Conservation (phyloP, 2,797 vertebrate genomes). For the Sciurus vulgaris region DNA sequence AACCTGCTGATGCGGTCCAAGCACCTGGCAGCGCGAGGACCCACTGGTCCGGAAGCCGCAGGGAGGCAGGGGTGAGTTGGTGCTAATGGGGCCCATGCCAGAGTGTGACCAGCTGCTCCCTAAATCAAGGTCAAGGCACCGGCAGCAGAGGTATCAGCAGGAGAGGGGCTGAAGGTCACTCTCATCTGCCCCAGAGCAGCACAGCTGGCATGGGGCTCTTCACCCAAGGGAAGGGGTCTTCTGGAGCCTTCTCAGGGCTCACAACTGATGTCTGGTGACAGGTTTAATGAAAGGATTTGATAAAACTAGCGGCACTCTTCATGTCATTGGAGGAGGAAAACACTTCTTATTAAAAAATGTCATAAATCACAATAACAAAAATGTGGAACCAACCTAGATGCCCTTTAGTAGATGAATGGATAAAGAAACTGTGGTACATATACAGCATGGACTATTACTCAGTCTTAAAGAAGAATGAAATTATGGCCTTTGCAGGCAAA, state of each 20-base stretch:
- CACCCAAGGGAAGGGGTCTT: not conserved
- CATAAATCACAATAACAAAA: constrained; percentile 43
- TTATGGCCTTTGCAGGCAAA: no score
- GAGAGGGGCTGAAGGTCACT: not conserved
- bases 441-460: no score
- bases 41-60: rapidly evolving
- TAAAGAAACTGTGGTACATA: no score
- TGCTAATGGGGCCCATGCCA: rapidly evolving
- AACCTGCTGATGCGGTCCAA: not conserved
- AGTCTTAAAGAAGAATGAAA: no score
- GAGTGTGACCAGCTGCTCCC: not conserved
- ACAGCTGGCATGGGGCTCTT: not conserved
- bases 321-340: constrained; percentile 68
- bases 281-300: constrained; percentile 78
- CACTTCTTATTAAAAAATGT: constrained; percentile 66
- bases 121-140: no score
- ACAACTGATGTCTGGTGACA: constrained; percentile 63
- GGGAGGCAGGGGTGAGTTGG: rapidly evolving
- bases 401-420: no score
- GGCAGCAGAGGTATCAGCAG: rapidly evolving
- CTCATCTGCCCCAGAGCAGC: no score
- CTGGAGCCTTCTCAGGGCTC: not conserved
- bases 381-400: no score
- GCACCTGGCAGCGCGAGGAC: not conserved
- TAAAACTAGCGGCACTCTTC: constrained; percentile 73